These are phyloP conservation scores for Pluvialis apricaria DNA, from an alignment of 2,113 vertebrate genomes.

Conservation along the genomic window DNA sequence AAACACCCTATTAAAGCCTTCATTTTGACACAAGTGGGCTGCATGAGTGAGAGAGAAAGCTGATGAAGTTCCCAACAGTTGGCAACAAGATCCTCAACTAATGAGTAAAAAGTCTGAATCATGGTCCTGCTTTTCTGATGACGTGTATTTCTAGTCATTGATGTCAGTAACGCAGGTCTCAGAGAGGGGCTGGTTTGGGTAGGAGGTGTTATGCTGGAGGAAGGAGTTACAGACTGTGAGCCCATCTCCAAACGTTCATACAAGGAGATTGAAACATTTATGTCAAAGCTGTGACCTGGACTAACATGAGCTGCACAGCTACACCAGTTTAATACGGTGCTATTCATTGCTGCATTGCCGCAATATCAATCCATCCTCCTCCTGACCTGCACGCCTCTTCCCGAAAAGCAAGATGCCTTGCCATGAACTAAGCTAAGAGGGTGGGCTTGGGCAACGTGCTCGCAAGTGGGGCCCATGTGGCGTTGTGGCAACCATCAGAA, in stretches of 20 bases:
- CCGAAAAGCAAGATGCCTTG: neutral
- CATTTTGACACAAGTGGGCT: slow-evolving; percentile 44
- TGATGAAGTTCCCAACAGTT: slow-evolving; percentile 22
- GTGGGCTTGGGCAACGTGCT: rapidly evolving
- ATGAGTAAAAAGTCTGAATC: slow-evolving; percentile 49
- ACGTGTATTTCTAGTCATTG: neutral
- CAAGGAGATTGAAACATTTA: neutral
- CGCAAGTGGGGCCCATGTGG: neutral
- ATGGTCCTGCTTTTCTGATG: neutral
- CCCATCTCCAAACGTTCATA: neutral
- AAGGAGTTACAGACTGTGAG: neutral
- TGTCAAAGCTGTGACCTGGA: neutral
- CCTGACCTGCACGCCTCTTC: neutral
- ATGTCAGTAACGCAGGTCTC: neutral
- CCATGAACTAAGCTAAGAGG: neutral
- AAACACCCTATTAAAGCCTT: slow-evolving; percentile 37
- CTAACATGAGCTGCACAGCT: neutral
- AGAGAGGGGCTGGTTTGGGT: neutral
- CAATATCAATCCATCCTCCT: neutral
- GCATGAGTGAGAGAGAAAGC: neutral
- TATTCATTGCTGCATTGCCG: neutral
- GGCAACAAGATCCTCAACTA: slow-evolving; percentile 17
- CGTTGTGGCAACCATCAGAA: neutral
- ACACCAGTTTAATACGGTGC: rapidly evolving
- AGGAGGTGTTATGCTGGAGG: neutral